These are phyloP conservation scores for Galaxias olidus DNA, from an alignment of 2,797 vertebrate species.

Conservation along the genomic window DNA sequence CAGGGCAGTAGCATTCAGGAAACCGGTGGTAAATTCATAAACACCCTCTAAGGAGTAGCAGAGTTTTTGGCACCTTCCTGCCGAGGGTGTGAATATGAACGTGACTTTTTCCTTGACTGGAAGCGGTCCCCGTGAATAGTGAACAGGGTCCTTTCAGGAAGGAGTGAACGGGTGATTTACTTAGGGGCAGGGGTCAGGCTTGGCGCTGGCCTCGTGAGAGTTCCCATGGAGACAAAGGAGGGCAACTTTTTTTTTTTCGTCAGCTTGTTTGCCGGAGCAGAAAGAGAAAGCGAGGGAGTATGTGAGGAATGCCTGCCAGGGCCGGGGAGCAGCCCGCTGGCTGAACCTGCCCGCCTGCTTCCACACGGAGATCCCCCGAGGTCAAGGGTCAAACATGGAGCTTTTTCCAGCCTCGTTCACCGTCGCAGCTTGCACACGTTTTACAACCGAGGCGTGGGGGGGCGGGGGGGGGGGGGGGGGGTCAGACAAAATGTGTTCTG, in stretches of 20 bases:
- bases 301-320: constrained; percentile 45
- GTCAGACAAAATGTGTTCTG: too few relatives aligned
- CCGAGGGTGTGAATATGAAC: constrained; percentile 51
- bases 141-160: too few relatives aligned
- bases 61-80: constrained; percentile 45
- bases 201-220: neutral
- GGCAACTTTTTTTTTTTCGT: constrained; percentile 33
- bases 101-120: constrained; percentile 23
- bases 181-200: neutral
- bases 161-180: too few relatives aligned
- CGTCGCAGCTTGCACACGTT: too few relatives aligned
- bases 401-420: too few relatives aligned
- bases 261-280: neutral
- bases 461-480: too few relatives aligned
- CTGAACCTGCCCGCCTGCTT: too few relatives aligned
- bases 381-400: neutral
- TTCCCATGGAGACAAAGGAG: constrained; percentile 8
- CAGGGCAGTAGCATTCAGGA: neutral
- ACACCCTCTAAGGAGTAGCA: constrained; percentile 15
- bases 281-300: constrained; percentile 11
- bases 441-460: too few relatives aligned
- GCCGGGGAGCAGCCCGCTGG: constrained; percentile 7
- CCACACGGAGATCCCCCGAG: neutral
- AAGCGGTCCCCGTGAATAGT: too few relatives aligned
- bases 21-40: constrained; percentile 32